Evolutionary conservation across 2,888 invertebrate species (phyloP), one percentile per base, ranked within the genome.

Genomic region (Pimpla rufipes): DNA sequence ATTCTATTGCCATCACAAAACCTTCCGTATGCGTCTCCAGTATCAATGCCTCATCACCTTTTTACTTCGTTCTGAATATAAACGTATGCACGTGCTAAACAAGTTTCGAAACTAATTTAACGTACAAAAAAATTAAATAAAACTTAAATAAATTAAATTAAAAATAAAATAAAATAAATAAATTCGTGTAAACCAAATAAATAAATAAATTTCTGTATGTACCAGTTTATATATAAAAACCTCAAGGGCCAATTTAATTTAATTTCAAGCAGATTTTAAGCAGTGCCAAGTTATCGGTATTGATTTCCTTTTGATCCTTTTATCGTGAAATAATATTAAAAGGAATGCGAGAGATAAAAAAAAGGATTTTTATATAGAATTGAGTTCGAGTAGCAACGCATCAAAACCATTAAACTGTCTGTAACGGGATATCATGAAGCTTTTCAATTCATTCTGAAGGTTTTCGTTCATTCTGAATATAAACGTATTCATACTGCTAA

Each of bases 1-100:
- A 66, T 66, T 66, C 66, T 42, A 66, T 66, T 42, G 23, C 66
- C 13, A 21, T 66, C 45, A 23, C 23, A 5, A 45, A 66, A 59
- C 37, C 23, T 66, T 42, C 42, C 6, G 11, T 13, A 13, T 23
- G 0, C 5, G 29, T 29, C 23, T 23, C 11, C 11, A 42, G 64
- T 64, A 42, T 64, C 64, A 64, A 42, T 64, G 18, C 1, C 10
- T 16, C 10, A 59, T n/a, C n/a, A n/a, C 13, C 2, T 5, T 16
- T 59, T 35, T 4, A 37, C 59, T 42, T 42, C 42, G 42, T 42
- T n/a, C n/a, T n/a, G n/a, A n/a, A 42, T 42, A 42, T 42, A 29
- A 29, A 29, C 29, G 5, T 42, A 42, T 42, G 42, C 42, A 42
- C 13, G n/a, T n/a, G n/a, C n/a, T n/a, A n/a, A n/a, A n/a, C n/a